These are phyloP conservation scores for Myopa tessellatipennis DNA, from an alignment of 2,888 invertebrate species.

Conservation along the genomic window DNA sequence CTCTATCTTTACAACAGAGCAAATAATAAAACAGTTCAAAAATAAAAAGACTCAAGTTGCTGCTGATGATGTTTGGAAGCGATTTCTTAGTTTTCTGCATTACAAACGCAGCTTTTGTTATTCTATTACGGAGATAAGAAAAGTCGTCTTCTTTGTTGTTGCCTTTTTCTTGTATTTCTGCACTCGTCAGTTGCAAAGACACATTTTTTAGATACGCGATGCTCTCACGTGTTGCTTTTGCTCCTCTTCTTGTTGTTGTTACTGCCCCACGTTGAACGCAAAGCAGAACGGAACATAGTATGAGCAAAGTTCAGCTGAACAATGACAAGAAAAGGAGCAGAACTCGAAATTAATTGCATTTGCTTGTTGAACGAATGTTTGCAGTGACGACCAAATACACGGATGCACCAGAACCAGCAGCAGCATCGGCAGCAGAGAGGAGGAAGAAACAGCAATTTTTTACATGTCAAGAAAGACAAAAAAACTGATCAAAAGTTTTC, in stretches of 20 bases:
- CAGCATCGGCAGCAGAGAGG: neutral
- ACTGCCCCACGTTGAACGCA: neutral
- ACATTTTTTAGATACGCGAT: slow-evolving; percentile 2
- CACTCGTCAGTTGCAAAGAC: slow-evolving; percentile 17
- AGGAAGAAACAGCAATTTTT: neutral
- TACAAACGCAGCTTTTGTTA: neutral
- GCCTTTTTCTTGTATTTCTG: slow-evolving; percentile 14
- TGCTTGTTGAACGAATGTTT: slow-evolving; percentile 16
- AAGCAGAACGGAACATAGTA: no score
- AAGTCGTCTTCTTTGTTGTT: neutral
- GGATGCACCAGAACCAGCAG: neutral
- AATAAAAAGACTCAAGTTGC: no score
- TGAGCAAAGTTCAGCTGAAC: neutral
- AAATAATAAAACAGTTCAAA: no score
- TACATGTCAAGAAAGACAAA: neutral
- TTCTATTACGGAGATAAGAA: neutral
- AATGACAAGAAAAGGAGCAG: slow-evolving; percentile 14
- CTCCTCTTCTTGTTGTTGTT: slow-evolving; percentile 1
- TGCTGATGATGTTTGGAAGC: no score
- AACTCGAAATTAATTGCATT: slow-evolving; percentile 27
- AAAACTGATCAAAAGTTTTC: neutral
- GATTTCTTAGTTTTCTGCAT: neutral
- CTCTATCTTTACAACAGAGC: no score
- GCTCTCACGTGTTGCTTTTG: neutral
- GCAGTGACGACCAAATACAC: neutral